Evolutionary conservation across 2,113 vertebrate genomes (phyloP).

Genomic region (Bambusicola thoracicus): DNA sequence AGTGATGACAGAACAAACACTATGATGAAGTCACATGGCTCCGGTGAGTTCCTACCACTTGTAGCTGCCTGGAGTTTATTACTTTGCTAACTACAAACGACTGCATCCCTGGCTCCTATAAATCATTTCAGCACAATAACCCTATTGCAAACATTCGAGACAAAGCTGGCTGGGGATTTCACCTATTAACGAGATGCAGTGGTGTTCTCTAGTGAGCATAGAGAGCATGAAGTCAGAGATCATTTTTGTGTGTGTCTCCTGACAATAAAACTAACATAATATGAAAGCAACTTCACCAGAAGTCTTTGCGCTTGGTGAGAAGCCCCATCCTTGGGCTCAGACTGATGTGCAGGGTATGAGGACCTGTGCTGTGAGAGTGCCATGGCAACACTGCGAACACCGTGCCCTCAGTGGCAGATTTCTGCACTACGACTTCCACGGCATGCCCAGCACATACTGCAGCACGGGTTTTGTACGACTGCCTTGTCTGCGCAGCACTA

Average conservation of each 20-base stretch:
- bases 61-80: background rate
- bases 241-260: background rate
- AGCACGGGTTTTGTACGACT: background rate
- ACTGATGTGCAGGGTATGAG: background rate
- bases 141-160: background rate
- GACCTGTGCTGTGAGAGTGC: background rate
- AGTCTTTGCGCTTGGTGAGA: background rate
- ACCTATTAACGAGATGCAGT: background rate
- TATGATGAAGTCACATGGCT: background rate
- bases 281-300: background rate
- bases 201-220: background rate
- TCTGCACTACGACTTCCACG: background rate
- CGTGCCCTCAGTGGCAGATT: background rate
- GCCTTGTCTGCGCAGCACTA: background rate
- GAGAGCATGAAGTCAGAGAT: background rate
- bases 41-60: background rate
- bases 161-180: background rate
- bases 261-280: background rate
- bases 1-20: background rate
- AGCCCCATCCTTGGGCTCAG: background rate
- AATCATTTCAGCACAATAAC: background rate
- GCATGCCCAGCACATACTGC: background rate
- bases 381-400: background rate
- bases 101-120: background rate
- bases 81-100: background rate